Conservation (phyloP, 1,140 invertebrate species). For the Brachionus calyciflorus region DNA sequence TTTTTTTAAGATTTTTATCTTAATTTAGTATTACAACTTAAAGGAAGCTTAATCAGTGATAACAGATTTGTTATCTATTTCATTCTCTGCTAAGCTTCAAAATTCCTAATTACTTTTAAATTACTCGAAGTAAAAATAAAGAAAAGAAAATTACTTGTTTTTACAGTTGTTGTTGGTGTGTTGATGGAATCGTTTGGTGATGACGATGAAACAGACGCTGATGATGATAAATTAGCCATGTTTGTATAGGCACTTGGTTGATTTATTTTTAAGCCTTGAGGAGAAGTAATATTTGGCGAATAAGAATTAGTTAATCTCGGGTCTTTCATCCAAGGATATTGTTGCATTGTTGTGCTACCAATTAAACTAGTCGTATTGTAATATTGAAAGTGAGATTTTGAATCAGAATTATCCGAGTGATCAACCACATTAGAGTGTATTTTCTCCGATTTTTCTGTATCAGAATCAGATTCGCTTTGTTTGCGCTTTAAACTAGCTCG, state of each 20-base stretch:
- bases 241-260: neutral
- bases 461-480: constrained; percentile 19
- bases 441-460: neutral
- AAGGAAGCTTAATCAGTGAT: neutral
- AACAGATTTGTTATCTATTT: constrained; percentile 22
- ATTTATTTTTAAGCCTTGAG: neutral
- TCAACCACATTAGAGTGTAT: neutral
- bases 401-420: neutral
- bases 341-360: neutral
- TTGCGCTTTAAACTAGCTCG: neutral
- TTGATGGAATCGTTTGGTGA: constrained; percentile 38
- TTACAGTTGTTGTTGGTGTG: constrained; percentile 29
- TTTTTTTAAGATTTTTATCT: neutral
- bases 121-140: no score
- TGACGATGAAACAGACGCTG: constrained; percentile 11
- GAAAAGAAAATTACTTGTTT: constrained; percentile 30
- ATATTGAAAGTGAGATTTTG: neutral
- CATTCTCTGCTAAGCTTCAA: neutral
- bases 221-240: constrained; percentile 9
- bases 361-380: neutral
- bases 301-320: neutral
- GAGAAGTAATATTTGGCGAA: neutral
- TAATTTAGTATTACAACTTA: neutral
- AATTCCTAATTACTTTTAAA: constrained; percentile 45
- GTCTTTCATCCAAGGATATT: constrained; percentile 35